Conservation (phyloP, 2,888 invertebrate genomes). For the Lasioglossum zephyrum region DNA sequence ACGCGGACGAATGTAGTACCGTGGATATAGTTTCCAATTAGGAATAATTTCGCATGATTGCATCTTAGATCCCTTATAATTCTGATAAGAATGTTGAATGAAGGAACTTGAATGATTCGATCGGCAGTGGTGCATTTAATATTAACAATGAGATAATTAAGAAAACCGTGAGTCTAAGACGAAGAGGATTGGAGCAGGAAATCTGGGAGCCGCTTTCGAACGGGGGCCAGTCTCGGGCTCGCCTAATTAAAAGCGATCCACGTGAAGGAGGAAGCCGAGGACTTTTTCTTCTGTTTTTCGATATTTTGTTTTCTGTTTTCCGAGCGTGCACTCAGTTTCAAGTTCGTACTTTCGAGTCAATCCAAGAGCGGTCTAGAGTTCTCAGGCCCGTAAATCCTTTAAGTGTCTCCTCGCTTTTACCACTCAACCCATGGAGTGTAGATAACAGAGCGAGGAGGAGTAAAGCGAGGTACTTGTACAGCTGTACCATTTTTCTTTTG, state of each 20-base stretch:
- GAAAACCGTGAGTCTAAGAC: neutral
- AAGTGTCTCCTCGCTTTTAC: conserved; percentile 79
- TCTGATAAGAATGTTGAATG: neutral
- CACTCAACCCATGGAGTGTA: conserved; percentile 65
- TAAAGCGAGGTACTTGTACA: conserved; percentile 57
- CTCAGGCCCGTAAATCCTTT: conserved; percentile 82
- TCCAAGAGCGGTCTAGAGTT: conserved; percentile 75
- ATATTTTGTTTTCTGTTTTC: conserved; percentile 6
- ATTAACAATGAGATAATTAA: neutral
- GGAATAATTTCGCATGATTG: neutral
- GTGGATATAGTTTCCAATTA: neutral
- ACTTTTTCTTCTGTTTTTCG: neutral
- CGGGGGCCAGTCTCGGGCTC: neutral
- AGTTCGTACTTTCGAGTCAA: conserved; percentile 68
- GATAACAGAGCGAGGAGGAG: conserved; percentile 64
- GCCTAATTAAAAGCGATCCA: conserved; percentile 8
- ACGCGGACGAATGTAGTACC: no score
- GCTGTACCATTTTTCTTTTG: conserved; percentile 73
- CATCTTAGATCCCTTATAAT: no score
- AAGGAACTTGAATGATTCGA: neutral
- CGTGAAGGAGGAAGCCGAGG: neutral
- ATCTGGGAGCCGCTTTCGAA: neutral
- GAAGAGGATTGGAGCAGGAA: neutral
- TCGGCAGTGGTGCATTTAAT: neutral
- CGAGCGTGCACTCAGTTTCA: conserved; percentile 60